Conservation (phyloP, 2,113 vertebrate species). For the Misgurnus mizolepis region DNA sequence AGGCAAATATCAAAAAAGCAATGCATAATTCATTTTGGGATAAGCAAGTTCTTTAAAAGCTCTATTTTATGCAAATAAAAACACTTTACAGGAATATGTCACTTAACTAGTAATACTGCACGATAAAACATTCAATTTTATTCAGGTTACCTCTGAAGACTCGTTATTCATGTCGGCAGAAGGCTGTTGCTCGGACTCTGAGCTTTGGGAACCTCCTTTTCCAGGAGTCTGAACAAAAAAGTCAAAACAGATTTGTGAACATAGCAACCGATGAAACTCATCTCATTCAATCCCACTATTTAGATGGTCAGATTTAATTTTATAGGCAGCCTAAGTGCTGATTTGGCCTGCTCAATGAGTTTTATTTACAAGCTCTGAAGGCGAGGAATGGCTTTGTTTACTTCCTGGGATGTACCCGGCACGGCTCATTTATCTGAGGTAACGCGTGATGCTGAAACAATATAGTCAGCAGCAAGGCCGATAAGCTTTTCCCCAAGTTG, state of each 20-base stretch:
- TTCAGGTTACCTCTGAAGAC: slow-evolving; percentile 87
- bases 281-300: slow-evolving; percentile 43
- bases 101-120: background rate
- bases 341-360: slow-evolving; percentile 9
- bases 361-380: slow-evolving; percentile 27
- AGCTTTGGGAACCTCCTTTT: slow-evolving; percentile 91
- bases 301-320: slow-evolving; percentile 1
- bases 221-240: slow-evolving; percentile 84
- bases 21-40: background rate
- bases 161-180: slow-evolving; percentile 88
- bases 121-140: background rate
- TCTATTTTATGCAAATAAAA: too few relatives aligned
- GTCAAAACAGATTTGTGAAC: background rate
- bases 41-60: too few relatives aligned
- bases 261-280: slow-evolving; percentile 2
- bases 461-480: slow-evolving; percentile 12
- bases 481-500: slow-evolving; percentile 42
- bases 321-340: slow-evolving; percentile 1
- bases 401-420: background rate
- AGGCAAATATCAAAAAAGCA: background rate
- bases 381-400: background rate
- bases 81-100: background rate
- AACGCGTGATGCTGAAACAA: slow-evolving; percentile 32
- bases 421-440: slow-evolving; percentile 25
- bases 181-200: slow-evolving; percentile 90